phyloP scores from a whole-genome alignment of 2,113 vertebrate genomes.

The Ammodytes dubius region DNA sequence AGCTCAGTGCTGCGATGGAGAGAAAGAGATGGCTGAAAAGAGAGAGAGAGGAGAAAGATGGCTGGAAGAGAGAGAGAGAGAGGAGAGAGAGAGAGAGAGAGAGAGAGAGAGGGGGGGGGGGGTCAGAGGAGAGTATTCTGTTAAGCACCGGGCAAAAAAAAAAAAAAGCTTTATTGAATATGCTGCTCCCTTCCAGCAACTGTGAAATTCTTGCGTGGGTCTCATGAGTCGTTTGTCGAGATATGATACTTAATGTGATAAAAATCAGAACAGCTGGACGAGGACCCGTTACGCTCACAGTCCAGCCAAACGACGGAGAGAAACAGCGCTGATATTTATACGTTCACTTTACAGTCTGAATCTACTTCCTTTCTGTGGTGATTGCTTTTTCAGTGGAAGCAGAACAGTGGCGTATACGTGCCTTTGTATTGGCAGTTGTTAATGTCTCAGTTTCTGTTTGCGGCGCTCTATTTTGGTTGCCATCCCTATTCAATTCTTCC shows the following conservation, averaged over 20 bases:
- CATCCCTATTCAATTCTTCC: not conserved
- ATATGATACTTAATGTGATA: constrained; percentile 52
- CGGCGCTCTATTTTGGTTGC: not conserved
- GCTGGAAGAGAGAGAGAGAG: not conserved
- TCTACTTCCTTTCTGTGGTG: not conserved
- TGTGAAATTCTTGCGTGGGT: constrained; percentile 49
- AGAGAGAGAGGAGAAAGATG: not conserved
- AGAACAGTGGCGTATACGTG: not conserved
- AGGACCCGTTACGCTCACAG: constrained; percentile 3
- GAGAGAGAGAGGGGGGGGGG: not conserved
- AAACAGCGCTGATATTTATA: constrained; percentile 28
- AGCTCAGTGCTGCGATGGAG: constrained; percentile 34
- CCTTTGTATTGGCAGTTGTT: not conserved
- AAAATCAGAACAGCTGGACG: constrained; percentile 58
- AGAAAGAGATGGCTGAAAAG: constrained; percentile 5
- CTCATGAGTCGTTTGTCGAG: constrained; percentile 50
- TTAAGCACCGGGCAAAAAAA: not conserved
- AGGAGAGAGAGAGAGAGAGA: not conserved
- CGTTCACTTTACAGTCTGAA: constrained; percentile 7
- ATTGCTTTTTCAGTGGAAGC: not conserved
- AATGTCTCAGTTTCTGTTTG: not conserved
- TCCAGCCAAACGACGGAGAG: not conserved
- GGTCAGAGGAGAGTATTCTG: not conserved
- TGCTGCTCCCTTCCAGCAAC: constrained; percentile 37
- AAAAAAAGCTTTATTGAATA: constrained; percentile 45